These are phyloP conservation scores for Fabriciana adippe DNA, from an alignment of 2,888 invertebrate species.

Conservation along the genomic window DNA sequence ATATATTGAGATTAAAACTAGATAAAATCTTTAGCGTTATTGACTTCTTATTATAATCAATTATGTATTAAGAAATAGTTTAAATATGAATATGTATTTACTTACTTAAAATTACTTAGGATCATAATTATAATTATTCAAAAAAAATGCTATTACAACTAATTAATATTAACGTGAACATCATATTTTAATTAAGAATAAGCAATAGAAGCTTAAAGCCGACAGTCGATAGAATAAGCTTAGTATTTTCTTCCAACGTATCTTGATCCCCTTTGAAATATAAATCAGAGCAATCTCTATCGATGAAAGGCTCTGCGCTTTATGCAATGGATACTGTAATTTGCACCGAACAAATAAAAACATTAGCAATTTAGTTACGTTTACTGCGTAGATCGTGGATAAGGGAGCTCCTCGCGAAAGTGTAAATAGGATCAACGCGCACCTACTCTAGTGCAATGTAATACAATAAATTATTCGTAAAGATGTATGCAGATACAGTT, in stretches of 20 bases:
- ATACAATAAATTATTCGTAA: constrained; percentile 7
- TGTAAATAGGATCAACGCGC: constrained; percentile 45
- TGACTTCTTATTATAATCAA: too few species aligned
- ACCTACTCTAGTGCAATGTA: constrained; percentile 11
- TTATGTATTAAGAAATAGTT: too few species aligned
- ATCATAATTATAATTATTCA: too few species aligned
- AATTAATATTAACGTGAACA: too few species aligned
- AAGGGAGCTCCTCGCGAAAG: constrained; percentile 50
- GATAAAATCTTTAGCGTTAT: too few species aligned
- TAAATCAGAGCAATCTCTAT: constrained; percentile 73
- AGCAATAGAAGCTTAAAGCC: background rate
- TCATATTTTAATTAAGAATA: background rate
- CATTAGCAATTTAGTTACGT: constrained; percentile 66
- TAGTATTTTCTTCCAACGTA: constrained; percentile 19
- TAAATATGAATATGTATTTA: background rate
- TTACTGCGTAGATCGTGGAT: constrained; percentile 75
- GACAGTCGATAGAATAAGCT: constrained; percentile 37
- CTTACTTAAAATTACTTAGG: too few species aligned
- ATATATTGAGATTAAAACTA: too few species aligned
- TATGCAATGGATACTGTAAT: constrained; percentile 66
- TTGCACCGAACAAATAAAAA: constrained; percentile 57
- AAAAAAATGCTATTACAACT: too few species aligned
- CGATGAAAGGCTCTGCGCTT: constrained; percentile 66
- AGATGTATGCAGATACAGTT: constrained; percentile 3
- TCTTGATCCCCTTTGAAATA: constrained; percentile 56